Percentiles rank a stretch among this genome's conserved stretches.
phyloP scores from a whole-genome alignment of 2,113 vertebrate species.

The Marcusenius ussheri region DNA sequence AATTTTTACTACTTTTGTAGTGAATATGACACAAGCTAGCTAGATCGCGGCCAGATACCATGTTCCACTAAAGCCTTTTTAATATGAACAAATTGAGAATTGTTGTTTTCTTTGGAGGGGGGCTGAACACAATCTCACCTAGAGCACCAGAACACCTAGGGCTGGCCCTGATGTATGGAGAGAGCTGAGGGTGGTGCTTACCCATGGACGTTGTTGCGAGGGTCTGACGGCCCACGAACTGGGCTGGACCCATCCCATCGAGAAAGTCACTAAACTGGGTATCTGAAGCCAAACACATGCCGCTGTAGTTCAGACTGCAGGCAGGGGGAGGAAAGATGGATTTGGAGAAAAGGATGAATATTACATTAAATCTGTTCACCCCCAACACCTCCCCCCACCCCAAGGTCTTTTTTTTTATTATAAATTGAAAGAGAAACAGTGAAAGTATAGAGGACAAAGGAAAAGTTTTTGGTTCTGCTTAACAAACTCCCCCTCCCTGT shows the following conservation, averaged over 20 bases:
- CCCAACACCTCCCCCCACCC: not conserved
- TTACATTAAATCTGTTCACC: not conserved
- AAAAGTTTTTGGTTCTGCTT: not conserved
- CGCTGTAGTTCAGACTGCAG: slow-evolving; percentile 90
- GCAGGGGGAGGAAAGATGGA: slow-evolving; percentile 15
- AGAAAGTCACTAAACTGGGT: slow-evolving; percentile 94
- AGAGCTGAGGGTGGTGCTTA: slow-evolving; percentile 51
- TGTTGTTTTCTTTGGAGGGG: too few relatives aligned
- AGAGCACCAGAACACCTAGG: not conserved
- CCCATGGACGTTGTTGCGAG: slow-evolving; percentile 96
- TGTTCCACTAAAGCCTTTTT: not conserved
- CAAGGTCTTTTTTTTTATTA: not conserved
- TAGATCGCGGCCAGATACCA: not conserved
- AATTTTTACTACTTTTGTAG: not conserved
- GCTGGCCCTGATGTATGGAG: not conserved
- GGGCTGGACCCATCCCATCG: slow-evolving; percentile 94
- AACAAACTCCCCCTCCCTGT: not conserved
- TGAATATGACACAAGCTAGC: not conserved
- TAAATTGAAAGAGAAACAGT: not conserved
- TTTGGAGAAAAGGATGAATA: not conserved
- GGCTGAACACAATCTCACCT: too few relatives aligned
- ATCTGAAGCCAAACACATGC: slow-evolving; percentile 88
- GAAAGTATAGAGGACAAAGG: not conserved
- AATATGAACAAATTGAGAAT: not conserved
- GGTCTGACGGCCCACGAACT: slow-evolving; percentile 94